These are phyloP conservation scores for Falco columbarius DNA, from an alignment of 2,797 vertebrate species.

Conservation along the genomic window DNA sequence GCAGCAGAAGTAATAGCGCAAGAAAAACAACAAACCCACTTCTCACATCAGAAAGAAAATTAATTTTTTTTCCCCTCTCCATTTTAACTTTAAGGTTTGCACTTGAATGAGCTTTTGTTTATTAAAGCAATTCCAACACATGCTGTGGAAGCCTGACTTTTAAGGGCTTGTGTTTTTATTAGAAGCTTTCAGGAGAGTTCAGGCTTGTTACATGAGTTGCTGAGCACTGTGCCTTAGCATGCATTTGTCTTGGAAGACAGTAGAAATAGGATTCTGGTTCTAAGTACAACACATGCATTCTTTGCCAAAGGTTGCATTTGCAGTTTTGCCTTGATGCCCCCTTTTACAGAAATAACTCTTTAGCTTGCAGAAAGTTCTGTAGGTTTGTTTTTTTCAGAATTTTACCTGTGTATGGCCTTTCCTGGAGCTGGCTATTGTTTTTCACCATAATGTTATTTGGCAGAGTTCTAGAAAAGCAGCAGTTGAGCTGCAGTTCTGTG, in stretches of 20 bases:
- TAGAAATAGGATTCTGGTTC: neutral
- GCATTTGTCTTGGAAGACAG: neutral
- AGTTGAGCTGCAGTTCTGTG: neutral
- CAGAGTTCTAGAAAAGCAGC: neutral
- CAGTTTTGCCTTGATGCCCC: neutral
- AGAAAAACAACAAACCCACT: neutral
- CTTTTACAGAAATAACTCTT: neutral
- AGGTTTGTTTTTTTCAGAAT: neutral
- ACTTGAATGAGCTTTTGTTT: neutral
- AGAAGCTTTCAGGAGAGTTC: neutral
- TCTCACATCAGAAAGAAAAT: neutral
- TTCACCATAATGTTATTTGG: neutral
- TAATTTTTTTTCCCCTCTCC: accelerated
- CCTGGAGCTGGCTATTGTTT: neutral
- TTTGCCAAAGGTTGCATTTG: neutral
- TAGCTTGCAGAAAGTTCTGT: neutral
- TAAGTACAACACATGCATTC: neutral
- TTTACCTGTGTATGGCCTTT: neutral
- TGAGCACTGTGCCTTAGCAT: neutral
- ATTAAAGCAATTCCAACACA: neutral
- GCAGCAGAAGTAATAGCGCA: neutral
- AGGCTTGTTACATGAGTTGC: neutral
- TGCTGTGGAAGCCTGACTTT: neutral
- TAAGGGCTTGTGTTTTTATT: neutral
- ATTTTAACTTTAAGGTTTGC: neutral